Percentiles rank a stretch among this genome's conserved stretches.
These are phyloP conservation scores for Ornithorhynchus anatinus DNA, from an alignment of 2,113 vertebrate species.

Conservation along the genomic window DNA sequence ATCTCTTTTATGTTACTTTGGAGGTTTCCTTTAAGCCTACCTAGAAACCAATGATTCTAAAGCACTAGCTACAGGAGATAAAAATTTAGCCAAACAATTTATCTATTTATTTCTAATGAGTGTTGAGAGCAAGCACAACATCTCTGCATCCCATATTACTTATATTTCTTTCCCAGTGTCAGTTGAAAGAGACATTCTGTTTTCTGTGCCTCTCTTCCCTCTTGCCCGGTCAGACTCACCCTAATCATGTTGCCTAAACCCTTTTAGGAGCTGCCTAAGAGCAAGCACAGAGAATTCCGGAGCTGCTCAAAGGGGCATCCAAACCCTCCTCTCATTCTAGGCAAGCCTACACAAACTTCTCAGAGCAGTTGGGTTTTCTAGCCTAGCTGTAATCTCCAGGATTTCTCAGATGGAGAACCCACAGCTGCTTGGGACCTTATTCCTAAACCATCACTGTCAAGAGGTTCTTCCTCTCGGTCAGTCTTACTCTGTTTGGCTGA, in stretches of 20 bases:
- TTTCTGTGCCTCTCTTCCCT: neutral
- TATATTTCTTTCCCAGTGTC: neutral
- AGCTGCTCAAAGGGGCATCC: too few species aligned
- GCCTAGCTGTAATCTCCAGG: slow-evolving; percentile 43
- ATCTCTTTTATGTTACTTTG: neutral
- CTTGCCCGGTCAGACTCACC: neutral
- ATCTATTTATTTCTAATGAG: neutral
- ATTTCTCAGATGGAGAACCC: slow-evolving; percentile 49
- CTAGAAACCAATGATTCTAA: neutral
- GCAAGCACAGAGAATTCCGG: too few species aligned
- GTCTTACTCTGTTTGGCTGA: slow-evolving; percentile 53
- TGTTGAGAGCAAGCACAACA: slow-evolving; percentile 2
- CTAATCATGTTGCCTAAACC: too few species aligned
- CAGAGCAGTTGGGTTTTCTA: slow-evolving; percentile 39
- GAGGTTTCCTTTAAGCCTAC: neutral
- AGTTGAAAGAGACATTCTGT: neutral
- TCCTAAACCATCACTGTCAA: slow-evolving; percentile 60
- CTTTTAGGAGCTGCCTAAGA: too few species aligned
- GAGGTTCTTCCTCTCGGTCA: slow-evolving; percentile 61
- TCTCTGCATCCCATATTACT: neutral
- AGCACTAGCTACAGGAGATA: neutral
- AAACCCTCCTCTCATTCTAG: neutral
- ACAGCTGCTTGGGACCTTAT: slow-evolving; percentile 47
- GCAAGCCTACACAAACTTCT: neutral
- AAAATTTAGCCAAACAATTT: neutral